These are phyloP conservation scores for Poeciliopsis presidionis DNA, from an alignment of 2,797 vertebrate genomes.

Conservation along the genomic window DNA sequence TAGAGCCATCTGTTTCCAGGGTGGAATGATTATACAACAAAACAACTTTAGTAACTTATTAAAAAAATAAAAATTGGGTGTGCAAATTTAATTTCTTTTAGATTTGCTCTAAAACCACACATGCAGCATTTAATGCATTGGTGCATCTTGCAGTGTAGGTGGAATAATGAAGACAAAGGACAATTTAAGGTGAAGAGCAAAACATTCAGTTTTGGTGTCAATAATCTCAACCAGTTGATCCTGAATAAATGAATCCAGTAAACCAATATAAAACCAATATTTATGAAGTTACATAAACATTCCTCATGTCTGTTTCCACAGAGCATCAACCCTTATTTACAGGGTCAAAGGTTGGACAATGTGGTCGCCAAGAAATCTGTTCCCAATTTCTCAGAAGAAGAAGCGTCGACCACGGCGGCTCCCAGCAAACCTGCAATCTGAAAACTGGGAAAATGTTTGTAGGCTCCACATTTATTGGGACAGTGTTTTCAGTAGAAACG, in stretches of 20 bases:
- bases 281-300: neutral
- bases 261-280: neutral
- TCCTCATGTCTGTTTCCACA: slow-evolving; percentile 63
- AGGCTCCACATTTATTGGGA: neutral
- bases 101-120: neutral
- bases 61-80: neutral
- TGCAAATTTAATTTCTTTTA: neutral
- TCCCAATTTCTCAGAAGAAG: slow-evolving; percentile 92
- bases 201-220: neutral
- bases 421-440: slow-evolving; percentile 63
- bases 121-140: neutral
- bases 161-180: neutral
- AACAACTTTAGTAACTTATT: neutral
- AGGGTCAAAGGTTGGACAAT: slow-evolving; percentile 93
- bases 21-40: neutral
- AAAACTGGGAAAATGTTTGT: slow-evolving; percentile 40
- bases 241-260: neutral
- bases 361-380: slow-evolving; percentile 99
- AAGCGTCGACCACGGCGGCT: slow-evolving; percentile 35
- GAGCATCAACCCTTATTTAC: slow-evolving; percentile 93
- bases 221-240: neutral
- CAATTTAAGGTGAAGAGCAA: neutral
- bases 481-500: neutral
- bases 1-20: neutral
- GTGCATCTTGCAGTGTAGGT: neutral